phyloP scores from a whole-genome alignment of 1,140 invertebrate genomes.

The Cyphomyrmex costatus region DNA sequence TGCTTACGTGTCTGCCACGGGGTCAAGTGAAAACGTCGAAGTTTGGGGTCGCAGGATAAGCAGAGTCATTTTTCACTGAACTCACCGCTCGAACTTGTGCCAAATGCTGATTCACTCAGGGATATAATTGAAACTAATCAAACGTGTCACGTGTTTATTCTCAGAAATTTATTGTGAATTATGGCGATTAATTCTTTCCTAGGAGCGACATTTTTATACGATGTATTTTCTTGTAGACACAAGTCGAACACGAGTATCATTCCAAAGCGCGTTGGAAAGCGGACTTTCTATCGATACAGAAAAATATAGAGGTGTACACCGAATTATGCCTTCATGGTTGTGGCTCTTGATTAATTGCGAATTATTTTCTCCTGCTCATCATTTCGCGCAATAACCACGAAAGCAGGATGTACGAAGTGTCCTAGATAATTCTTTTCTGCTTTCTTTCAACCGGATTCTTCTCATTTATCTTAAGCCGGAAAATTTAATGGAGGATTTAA shows the following conservation, averaged over 20 bases:
- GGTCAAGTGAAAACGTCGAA: conserved; percentile 25
- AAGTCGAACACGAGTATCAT: not conserved
- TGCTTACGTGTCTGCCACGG: conserved; percentile 26
- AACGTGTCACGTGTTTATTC: conserved; percentile 1
- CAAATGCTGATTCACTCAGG: conserved; percentile 14
- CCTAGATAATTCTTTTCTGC: conserved; percentile 25
- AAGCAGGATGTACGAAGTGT: not conserved
- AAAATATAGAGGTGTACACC: conserved; percentile 16
- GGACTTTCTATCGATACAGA: conserved; percentile 47
- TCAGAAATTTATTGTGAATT: not conserved
- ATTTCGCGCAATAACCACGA: conserved; percentile 18
- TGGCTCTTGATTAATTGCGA: conserved; percentile 37
- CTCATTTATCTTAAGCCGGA: not conserved
- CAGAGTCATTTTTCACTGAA: conserved; percentile 27
- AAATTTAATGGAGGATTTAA: not conserved
- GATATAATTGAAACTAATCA: not conserved
- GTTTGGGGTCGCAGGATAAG: not conserved
- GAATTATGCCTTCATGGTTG: conserved; percentile 38
- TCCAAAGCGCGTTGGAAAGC: conserved; percentile 30
- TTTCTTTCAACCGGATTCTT: not conserved
- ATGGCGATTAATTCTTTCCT: not conserved
- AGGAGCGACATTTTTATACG: not conserved
- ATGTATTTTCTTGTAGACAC: conserved; percentile 1
- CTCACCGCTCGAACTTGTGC: not conserved
- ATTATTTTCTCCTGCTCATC: conserved; percentile 37